Base-by-base conservation (phyloP, 2,888 invertebrate genomes). In the Limnephilus rhombicus region DNA sequence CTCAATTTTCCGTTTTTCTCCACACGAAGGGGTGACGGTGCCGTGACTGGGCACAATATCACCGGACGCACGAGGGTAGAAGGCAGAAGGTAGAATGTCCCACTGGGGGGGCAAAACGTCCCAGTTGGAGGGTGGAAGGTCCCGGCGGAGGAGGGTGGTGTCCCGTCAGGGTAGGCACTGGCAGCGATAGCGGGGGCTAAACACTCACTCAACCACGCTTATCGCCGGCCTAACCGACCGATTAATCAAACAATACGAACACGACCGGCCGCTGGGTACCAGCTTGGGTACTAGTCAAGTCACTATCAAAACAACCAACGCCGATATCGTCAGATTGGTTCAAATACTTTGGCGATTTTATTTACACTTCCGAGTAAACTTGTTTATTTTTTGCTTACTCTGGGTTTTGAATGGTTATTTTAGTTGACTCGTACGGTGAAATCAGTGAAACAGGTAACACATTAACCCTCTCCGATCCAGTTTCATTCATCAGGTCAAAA, bases 191-290 rank as follows among this genome's bases (percentile, higher is more conserved):
- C 82, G 49, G 80, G 53, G 87, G 85, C 91, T 80, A 91, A 91
- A 91, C 91, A 91, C 91, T 91, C 81, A 91, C 80, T 91, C 91
- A 80, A 91, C 68, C 49, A 41, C 88, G 83, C 81, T 91, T 91
- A 91, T 91, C 91, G 91, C 87, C 53, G 81, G 88, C 83, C 82
- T 83, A 89, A 89, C 88, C 91, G 85, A 37, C 85, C 91, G 83
- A 91, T 91, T 91, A 91, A 91, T 91, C 91, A 91, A 91, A 89
- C 87, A 91, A 91, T 88, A 91, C 85, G 88, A 80, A 89, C 88
- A 80, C 80, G 88, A 37, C 88, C 80, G n/a, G 80, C 34, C 88
- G 80, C 12, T 29, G 29, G 29, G 86, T 86, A 37, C 85, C 49
- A 13, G 37, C 3, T 37, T 83, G 7, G 83, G 24, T 83, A 85